Percentiles rank a stretch among this genome's conserved stretches.
These are phyloP conservation scores for Mustela lutreola DNA, from an alignment of 2,113 vertebrate genomes.

Conservation along the genomic window DNA sequence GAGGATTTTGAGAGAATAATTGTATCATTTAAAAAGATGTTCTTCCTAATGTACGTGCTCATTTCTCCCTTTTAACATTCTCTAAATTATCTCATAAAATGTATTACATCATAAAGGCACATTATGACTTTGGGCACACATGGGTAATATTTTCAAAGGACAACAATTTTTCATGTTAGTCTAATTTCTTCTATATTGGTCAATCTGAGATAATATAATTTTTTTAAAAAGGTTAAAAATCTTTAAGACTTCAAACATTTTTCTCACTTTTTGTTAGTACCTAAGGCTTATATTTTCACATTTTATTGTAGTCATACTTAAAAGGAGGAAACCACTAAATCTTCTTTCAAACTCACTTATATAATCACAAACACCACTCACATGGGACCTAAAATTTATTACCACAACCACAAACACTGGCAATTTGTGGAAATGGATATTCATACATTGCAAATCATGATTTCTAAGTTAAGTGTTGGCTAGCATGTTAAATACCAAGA, in stretches of 20 bases:
- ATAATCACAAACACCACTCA: not conserved
- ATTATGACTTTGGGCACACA: not conserved
- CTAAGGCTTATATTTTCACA: not conserved
- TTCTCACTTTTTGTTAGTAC: not conserved
- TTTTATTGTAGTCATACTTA: not conserved
- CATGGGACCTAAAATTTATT: not conserved
- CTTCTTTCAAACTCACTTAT: not conserved
- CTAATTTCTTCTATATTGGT: not conserved
- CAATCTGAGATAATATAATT: not conserved
- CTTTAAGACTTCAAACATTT: not conserved
- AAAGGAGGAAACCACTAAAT: not conserved
- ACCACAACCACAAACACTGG: not conserved
- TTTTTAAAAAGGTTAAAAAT: not conserved
- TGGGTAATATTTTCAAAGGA: not conserved
- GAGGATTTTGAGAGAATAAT: not conserved
- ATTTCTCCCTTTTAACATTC: not conserved
- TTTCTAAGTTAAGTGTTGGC: not conserved
- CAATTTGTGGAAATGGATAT: not conserved
- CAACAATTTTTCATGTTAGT: not conserved
- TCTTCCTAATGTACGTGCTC: not conserved
- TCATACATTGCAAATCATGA: not conserved
- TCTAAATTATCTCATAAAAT: not conserved
- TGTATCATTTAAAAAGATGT: not conserved
- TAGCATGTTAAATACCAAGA: not conserved
- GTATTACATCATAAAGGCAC: not conserved